These are phyloP conservation scores for Phasia obesa DNA, from an alignment of 2,888 invertebrate genomes.

Conservation along the genomic window DNA sequence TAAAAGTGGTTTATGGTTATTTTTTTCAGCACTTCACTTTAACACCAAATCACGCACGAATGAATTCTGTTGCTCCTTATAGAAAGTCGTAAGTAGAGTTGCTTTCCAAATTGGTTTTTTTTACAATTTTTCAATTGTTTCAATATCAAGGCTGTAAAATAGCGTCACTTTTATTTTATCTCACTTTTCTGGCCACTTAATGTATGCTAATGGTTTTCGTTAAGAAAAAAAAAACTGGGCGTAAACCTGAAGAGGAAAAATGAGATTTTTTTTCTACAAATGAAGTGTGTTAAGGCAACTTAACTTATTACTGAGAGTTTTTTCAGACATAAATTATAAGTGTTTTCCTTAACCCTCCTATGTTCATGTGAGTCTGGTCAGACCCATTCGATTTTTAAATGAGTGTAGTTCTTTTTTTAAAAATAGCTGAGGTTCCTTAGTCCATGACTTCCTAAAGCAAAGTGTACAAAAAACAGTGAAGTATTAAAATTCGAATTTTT, in stretches of 20 bases:
- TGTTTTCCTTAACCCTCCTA: no score
- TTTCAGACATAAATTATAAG: no score
- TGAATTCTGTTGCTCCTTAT: background rate
- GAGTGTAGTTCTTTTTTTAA: no score
- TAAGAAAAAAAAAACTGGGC: background rate
- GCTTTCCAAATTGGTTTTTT: slow-evolving; percentile 1
- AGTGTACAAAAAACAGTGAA: no score
- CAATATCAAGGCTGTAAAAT: slow-evolving; percentile 45
- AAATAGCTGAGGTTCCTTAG: no score
- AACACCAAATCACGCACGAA: slow-evolving; percentile 14
- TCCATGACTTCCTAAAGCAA: no score
- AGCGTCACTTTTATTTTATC: slow-evolving; percentile 6
- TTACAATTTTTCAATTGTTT: slow-evolving; percentile 22
- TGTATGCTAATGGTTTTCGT: slow-evolving; percentile 34
- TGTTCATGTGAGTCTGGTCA: no score
- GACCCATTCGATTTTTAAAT: no score
- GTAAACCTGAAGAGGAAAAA: background rate
- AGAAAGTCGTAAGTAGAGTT: background rate
- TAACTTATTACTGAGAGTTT: no score
- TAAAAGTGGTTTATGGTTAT: slow-evolving; percentile 47
- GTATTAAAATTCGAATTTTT: no score
- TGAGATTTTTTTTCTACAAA: no score
- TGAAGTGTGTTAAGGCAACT: no score
- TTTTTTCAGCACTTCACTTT: slow-evolving; percentile 31
- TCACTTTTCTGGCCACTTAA: slow-evolving; percentile 2